These are phyloP conservation scores for Montipora capitata DNA, from an alignment of 92 coral and sea anemone genomes.

Conservation along the genomic window DNA sequence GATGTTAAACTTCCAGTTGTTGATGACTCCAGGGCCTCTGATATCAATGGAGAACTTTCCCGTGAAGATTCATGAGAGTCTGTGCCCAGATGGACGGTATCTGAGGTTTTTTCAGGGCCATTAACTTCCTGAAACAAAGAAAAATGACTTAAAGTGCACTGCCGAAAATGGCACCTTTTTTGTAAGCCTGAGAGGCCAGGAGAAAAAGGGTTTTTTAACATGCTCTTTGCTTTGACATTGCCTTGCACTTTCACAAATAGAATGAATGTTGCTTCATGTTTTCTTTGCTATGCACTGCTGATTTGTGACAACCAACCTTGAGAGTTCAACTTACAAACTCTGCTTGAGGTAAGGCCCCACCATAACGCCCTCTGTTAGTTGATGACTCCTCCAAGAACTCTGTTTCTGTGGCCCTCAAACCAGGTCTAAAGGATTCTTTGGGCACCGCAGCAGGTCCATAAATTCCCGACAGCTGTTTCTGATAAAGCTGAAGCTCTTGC, in stretches of 20 bases:
- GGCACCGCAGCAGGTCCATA: constrained; percentile 36
- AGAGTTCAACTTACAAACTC: constrained; percentile 15
- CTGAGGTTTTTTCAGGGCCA: too few relatives aligned
- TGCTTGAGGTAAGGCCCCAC: not conserved
- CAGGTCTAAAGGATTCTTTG: constrained; percentile 20
- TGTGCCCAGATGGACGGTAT: not conserved
- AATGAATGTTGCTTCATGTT: too few relatives aligned
- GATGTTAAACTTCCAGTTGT: constrained; percentile 62
- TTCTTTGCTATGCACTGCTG: too few relatives aligned
- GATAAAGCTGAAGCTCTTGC: constrained; percentile 80
- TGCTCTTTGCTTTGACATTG: not conserved
- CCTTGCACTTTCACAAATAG: too few relatives aligned
- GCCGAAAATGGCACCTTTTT: too few relatives aligned
- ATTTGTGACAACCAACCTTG: not conserved
- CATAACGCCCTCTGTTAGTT: not conserved
- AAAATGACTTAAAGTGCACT: too few relatives aligned
- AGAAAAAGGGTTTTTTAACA: not conserved
- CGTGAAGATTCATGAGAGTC: constrained; percentile 5
- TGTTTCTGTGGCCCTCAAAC: not conserved
- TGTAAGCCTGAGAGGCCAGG: too few relatives aligned
- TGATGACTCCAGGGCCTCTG: constrained; percentile 41
- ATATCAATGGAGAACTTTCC: constrained; percentile 33
- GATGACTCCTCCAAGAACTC: constrained; percentile 27
- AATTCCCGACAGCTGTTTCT: constrained; percentile 56
- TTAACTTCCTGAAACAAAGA: not conserved